A percentile compares a stretch with the other conserved stretches of the same genome.
Conservation (phyloP, 2,113 vertebrate genomes). For the Mus pahari region DNA sequence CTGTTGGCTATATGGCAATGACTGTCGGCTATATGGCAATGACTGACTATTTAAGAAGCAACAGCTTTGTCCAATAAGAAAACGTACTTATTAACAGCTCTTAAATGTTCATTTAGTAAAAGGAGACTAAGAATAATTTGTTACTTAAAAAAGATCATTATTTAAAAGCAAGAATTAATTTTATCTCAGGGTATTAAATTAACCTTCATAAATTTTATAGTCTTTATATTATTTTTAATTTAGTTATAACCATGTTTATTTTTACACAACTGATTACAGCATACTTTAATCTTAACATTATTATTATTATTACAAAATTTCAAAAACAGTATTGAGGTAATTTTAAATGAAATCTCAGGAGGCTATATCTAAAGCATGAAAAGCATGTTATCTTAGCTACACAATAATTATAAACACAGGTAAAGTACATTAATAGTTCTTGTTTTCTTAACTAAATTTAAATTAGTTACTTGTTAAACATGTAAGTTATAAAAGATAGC, state of each 20-base stretch:
- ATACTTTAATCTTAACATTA: background rate
- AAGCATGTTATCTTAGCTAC: background rate
- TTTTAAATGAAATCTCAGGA: background rate
- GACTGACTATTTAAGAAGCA: background rate
- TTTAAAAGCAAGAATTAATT: background rate
- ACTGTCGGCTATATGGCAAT: background rate
- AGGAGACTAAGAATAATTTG: background rate
- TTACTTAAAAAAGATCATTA: background rate
- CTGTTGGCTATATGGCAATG: too few relatives aligned
- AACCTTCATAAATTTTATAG: background rate
- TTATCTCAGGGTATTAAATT: background rate
- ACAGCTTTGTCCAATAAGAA: background rate
- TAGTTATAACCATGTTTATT: background rate
- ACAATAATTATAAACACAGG: background rate
- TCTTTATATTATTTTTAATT: background rate
- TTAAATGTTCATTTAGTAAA: background rate
- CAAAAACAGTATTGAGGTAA: background rate
- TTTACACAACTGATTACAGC: background rate
- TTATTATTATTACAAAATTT: background rate
- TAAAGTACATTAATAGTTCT: background rate
- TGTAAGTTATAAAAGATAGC: background rate
- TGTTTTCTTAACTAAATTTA: background rate
- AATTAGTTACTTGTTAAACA: background rate
- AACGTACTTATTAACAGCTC: background rate
- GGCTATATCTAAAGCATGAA: background rate